Evolutionary conservation across 2,113 vertebrate species (phyloP).

Genomic region (Otolemur garnettii): DNA sequence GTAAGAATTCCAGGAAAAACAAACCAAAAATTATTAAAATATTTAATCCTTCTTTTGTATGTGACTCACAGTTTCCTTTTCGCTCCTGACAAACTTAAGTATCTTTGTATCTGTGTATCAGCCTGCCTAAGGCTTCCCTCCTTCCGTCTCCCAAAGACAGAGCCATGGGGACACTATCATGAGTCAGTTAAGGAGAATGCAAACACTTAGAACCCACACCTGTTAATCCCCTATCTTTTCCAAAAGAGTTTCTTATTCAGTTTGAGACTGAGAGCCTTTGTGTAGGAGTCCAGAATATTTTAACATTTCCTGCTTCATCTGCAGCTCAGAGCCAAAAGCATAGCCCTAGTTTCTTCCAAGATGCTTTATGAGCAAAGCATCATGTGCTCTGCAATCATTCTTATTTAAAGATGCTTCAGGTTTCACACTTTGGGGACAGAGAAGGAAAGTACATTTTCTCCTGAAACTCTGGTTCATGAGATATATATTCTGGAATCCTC

Average conservation of each 20-base stretch:
- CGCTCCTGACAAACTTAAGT: conserved; percentile 62
- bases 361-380: conserved; percentile 72
- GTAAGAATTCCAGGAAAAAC: conserved; percentile 74
- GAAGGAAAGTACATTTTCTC: conserved; percentile 55
- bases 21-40: conserved; percentile 66
- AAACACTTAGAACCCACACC: conserved; percentile 74
- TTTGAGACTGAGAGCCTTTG: conserved; percentile 67
- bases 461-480: background rate
- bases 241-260: conserved; percentile 21
- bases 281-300: conserved; percentile 71
- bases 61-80: conserved; percentile 73
- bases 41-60: conserved; percentile 65
- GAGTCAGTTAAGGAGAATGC: conserved; percentile 69
- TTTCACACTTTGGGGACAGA: conserved; percentile 55
- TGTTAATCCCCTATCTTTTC: conserved; percentile 75
- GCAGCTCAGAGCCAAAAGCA: conserved; percentile 67
- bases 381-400: conserved; percentile 64
- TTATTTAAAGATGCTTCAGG: conserved; percentile 48
- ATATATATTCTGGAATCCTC: conserved; percentile 24
- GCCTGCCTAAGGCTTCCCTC: background rate
- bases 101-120: conserved; percentile 67
- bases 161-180: background rate
- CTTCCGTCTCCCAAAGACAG: background rate
- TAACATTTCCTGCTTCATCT: conserved; percentile 74
- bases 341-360: conserved; percentile 64